Evolutionary conservation across 2,888 invertebrate genomes (phyloP).

Genomic region (Drosophila greeni): DNA sequence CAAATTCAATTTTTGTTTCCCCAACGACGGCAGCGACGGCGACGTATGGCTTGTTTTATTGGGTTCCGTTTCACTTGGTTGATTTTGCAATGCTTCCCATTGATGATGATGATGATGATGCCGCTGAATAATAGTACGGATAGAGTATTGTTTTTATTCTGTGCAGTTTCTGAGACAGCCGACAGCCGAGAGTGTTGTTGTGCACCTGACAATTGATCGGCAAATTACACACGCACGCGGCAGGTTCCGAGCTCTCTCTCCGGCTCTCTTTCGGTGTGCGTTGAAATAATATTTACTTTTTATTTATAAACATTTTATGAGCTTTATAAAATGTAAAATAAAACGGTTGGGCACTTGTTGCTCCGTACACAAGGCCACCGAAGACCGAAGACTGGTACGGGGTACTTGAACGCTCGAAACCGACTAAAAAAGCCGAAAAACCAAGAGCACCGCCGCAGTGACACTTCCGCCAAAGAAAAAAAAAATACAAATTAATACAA

Average conservation of each 20-base stretch:
- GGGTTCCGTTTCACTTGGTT: slow-evolving; percentile 49
- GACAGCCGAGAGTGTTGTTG: slow-evolving; percentile 10
- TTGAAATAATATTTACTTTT: slow-evolving; percentile 63
- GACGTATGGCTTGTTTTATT: slow-evolving; percentile 22
- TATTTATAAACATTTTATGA: slow-evolving; percentile 69
- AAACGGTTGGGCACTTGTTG: slow-evolving; percentile 38
- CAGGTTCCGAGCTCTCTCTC: neutral
- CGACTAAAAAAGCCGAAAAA: slow-evolving; percentile 8
- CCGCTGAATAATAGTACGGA: slow-evolving; percentile 42
- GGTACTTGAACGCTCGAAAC: slow-evolving; percentile 13
- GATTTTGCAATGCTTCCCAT: slow-evolving; percentile 39
- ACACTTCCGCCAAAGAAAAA: slow-evolving; percentile 3
- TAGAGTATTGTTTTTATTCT: slow-evolving; percentile 29
- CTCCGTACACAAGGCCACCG: slow-evolving; percentile 9
- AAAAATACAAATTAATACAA: neutral
- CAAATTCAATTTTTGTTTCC: slow-evolving; percentile 15
- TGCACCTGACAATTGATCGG: slow-evolving; percentile 60
- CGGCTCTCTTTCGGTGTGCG: slow-evolving; percentile 18
- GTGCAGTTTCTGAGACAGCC: slow-evolving; percentile 36
- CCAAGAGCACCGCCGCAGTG: slow-evolving; percentile 29
- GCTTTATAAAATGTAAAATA: slow-evolving; percentile 59
- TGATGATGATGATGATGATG: slow-evolving; percentile 39
- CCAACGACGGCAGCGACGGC: neutral
- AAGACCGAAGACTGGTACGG: slow-evolving; percentile 5
- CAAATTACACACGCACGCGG: slow-evolving; percentile 40